Percentiles rank a stretch among this genome's conserved stretches.
Evolutionary conservation across 1,140 invertebrate species (phyloP).

Genomic region (Prorops nasuta): DNA sequence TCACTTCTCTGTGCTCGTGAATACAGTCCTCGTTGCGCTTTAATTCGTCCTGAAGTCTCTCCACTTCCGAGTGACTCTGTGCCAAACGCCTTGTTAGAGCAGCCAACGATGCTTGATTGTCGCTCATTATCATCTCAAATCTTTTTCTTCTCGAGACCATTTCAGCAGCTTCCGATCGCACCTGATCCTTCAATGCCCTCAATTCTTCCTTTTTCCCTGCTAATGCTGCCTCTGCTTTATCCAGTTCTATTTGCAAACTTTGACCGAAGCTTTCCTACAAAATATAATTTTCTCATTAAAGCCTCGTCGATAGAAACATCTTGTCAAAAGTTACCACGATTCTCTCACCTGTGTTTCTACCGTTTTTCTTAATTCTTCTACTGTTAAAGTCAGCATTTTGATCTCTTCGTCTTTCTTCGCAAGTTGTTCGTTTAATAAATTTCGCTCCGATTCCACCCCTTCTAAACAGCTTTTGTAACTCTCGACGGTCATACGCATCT

Average conservation of each 20-base stretch:
- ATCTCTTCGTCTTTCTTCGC: slow-evolving; percentile 38
- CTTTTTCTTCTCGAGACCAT: slow-evolving; percentile 45
- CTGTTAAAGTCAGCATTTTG: slow-evolving; percentile 26
- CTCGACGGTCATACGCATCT: slow-evolving; percentile 34
- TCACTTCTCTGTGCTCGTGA: slow-evolving; percentile 36
- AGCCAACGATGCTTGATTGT: slow-evolving; percentile 48
- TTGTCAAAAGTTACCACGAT: no score
- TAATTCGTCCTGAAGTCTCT: slow-evolving; percentile 43
- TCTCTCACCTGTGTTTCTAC: slow-evolving; percentile 49
- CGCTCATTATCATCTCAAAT: slow-evolving; percentile 47
- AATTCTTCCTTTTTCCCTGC: slow-evolving; percentile 47
- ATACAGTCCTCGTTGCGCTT: slow-evolving; percentile 33
- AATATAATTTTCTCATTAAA: not conserved
- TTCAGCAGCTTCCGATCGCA: slow-evolving; percentile 46
- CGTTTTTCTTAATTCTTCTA: slow-evolving; percentile 42
- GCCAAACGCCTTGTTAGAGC: slow-evolving; percentile 39
- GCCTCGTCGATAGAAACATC: not conserved
- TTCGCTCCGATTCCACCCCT: slow-evolving; percentile 36
- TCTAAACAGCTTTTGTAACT: slow-evolving; percentile 34
- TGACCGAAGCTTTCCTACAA: slow-evolving; percentile 50
- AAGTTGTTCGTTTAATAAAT: slow-evolving; percentile 34
- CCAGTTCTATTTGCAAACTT: slow-evolving; percentile 50
- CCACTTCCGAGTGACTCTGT: slow-evolving; percentile 45
- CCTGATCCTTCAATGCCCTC: slow-evolving; percentile 45
- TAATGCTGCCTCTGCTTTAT: slow-evolving; percentile 46